phyloP scores from a whole-genome alignment of 2,797 vertebrate species.

The Mergus octosetaceus region DNA sequence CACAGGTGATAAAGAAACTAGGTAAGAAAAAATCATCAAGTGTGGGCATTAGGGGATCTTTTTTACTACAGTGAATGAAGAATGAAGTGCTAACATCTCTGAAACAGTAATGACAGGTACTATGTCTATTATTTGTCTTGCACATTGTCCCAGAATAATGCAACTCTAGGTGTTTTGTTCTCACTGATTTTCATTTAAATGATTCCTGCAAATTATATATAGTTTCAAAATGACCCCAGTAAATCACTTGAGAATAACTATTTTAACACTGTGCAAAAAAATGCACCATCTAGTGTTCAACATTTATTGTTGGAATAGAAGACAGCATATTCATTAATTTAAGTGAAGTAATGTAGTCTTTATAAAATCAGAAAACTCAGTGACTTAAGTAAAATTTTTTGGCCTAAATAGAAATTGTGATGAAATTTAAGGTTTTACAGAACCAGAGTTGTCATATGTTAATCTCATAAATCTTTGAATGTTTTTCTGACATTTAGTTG shows the following conservation, averaged over 20 bases:
- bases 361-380: not conserved
- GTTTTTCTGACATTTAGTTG: not conserved
- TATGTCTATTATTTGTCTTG: not conserved
- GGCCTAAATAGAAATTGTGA: not conserved
- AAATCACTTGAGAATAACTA: not conserved
- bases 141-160: not conserved
- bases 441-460: not conserved
- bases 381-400: not conserved
- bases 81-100: not conserved
- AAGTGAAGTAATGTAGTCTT: not conserved
- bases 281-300: not conserved
- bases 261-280: slow-evolving; percentile 3
- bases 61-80: not conserved
- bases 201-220: not conserved
- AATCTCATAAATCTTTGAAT: not conserved
- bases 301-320: not conserved
- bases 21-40: not conserved
- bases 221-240: slow-evolving; percentile 10
- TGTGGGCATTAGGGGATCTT: not conserved
- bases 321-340: not conserved
- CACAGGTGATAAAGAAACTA: not conserved
- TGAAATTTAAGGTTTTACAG: not conserved
- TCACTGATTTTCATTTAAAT: not conserved
- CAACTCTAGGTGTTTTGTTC: not conserved
- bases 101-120: not conserved